These are phyloP conservation scores for Oikopleura vanhoeffeni DNA, from an alignment of 23 tunicate genomes.

Conservation along the genomic window DNA sequence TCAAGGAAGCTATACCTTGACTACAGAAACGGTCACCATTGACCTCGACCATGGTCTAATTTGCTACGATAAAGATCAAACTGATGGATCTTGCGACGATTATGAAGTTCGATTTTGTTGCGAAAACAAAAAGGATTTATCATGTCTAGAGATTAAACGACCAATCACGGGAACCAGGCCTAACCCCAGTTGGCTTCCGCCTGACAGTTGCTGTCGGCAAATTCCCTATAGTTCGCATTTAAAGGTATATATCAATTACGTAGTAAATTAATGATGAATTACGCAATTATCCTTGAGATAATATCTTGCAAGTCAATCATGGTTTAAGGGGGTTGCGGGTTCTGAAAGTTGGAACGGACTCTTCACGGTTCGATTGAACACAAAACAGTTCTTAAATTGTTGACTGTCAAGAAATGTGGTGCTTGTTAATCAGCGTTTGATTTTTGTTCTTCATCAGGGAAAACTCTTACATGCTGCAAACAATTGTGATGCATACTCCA, in stretches of 20 bases:
- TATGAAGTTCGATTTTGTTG: conserved; percentile 12
- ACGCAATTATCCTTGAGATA: background rate
- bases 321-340: too few species aligned
- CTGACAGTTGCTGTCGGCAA: background rate
- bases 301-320: too few species aligned
- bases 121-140: background rate
- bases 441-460: too few species aligned
- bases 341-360: too few species aligned
- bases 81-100: background rate
- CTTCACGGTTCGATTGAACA: too few species aligned
- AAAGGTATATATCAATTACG: background rate
- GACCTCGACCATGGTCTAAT: background rate
- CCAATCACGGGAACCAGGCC: background rate
- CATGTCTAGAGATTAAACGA: background rate
- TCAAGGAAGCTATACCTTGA: too few species aligned
- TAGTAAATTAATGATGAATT: background rate
- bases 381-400: too few species aligned
- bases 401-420: too few species aligned
- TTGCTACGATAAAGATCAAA: background rate
- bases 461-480: too few species aligned
- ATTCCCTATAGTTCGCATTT: background rate
- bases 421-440: too few species aligned
- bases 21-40: too few species aligned
- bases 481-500: too few species aligned
- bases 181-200: background rate